Conservation (phyloP, 2,888 invertebrate species). For the Tenodera sinensis region DNA sequence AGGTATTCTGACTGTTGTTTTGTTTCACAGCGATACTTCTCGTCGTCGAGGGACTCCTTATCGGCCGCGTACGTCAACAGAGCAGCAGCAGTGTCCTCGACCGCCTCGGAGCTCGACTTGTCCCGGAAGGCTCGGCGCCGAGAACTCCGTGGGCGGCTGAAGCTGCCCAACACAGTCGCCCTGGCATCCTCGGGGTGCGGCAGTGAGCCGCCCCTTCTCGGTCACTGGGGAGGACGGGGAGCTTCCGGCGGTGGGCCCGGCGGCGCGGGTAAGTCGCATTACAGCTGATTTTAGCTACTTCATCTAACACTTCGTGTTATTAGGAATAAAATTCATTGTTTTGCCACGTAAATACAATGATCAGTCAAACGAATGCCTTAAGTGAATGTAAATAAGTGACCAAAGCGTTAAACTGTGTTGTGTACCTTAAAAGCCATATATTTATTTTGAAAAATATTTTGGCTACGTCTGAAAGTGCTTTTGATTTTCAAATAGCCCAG, state of each 20-base stretch:
- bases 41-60: conserved; percentile 70
- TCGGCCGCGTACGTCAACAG: conserved; percentile 65
- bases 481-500: too few relatives aligned
- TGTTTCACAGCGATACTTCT: conserved; percentile 59
- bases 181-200: conserved; percentile 61
- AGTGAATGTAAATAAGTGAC: too few relatives aligned
- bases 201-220: conserved; percentile 68
- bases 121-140: conserved; percentile 66
- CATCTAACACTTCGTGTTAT: too few relatives aligned
- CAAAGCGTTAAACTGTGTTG: too few relatives aligned
- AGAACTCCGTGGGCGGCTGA: conserved; percentile 60
- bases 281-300: too few relatives aligned
- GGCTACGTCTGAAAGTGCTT: too few relatives aligned
- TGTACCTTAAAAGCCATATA: too few relatives aligned
- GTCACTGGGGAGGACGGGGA: conserved; percentile 40
- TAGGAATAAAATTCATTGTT: too few relatives aligned
- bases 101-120: conserved; percentile 74
- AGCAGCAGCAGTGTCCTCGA: conserved; percentile 57
- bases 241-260: conserved; percentile 49
- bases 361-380: too few relatives aligned
- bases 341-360: too few relatives aligned
- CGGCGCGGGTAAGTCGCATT: neutral
- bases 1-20: conserved; percentile 24
- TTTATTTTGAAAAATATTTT: too few relatives aligned
- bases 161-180: conserved; percentile 55